Evolutionary conservation across 2,113 vertebrate genomes (phyloP), one percentile per base, ranked within the genome.

Genomic region (Eublepharis macularius): DNA sequence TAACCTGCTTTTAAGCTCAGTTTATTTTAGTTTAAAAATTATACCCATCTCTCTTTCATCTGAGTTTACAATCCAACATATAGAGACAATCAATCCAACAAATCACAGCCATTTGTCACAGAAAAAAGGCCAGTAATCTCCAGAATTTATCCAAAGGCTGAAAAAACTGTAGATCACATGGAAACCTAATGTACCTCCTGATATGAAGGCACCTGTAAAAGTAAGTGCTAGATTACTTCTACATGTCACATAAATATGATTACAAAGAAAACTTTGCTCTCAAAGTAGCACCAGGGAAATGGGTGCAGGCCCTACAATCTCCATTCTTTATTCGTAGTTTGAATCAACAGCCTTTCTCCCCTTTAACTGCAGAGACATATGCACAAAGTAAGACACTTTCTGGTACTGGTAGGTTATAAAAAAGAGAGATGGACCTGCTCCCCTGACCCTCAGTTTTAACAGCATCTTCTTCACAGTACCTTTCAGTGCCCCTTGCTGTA

Each of bases 241-340:
- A 26, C 36, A 76, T 90, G 34, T 45, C 0, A 0, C 17, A 34
- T 1, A 0, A 0, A 7, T 1, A 13, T 32, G 49, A 6, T 70
- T 1, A 47, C 11, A 85, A 60, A 81, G 76, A 65, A 87, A 43
- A 82, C 47, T 69, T 12, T 75, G 36, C 7, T 81, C 81, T 29
- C 54, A 79, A 47, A 63, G 45, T 84, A 85, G 29, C 69, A 6
- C 34, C 0, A 29, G 65, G 39, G 21, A 12, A 10, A 36, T 45
- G 3, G 66, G 2, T 0, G 63, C 17, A 54, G 72, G 41, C 1
- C 60, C 24, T 69, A 76, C 1, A 51, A 41, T 34, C 8, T 11
- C 1, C 13, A 45, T 68, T 11, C 4, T 57, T 29, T 41, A 51
- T 66, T 21, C 13, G 36, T 29, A 8, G 8, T 21, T 45, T 63